phyloP scores from a whole-genome alignment of 2,797 vertebrate species.

The Hyperoplus immaculatus region DNA sequence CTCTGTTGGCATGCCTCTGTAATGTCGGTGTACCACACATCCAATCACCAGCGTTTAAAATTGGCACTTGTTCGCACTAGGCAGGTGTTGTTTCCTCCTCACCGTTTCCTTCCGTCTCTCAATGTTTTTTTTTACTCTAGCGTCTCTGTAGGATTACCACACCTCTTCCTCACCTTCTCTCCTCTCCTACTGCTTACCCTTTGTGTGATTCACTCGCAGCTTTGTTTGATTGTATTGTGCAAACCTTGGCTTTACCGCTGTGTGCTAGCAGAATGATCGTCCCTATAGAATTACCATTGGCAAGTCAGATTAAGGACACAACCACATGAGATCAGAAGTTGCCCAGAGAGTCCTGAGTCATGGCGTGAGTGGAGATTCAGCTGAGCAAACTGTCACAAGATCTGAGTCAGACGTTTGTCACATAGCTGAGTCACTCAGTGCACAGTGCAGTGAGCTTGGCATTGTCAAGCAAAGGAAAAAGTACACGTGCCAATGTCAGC shows the following conservation, averaged over 20 bases:
- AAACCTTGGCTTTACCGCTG: conserved; percentile 6
- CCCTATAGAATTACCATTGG: conserved; percentile 25
- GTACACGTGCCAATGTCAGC: conserved; percentile 58
- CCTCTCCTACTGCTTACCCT: conserved; percentile 1
- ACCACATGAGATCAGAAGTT: conserved; percentile 19
- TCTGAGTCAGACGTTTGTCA: conserved; percentile 69
- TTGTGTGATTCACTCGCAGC: conserved; percentile 58
- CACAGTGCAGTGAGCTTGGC: conserved; percentile 22
- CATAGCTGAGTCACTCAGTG: conserved; percentile 61
- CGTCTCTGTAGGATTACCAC: conserved; percentile 38
- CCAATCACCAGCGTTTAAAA: conserved; percentile 36
- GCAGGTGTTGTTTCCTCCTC: conserved; percentile 25
- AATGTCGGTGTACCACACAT: conserved; percentile 26
- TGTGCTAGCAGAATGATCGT: conserved; percentile 26
- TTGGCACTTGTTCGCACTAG: conserved; percentile 5
- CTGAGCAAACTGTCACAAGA: conserved; percentile 54
- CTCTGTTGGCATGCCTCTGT: conserved; percentile 31
- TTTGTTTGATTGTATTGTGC: conserved; percentile 22
- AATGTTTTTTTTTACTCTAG: conserved; percentile 18
- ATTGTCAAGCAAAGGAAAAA: conserved; percentile 43
- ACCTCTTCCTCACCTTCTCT: conserved; percentile 33
- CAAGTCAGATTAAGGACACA: conserved; percentile 31
- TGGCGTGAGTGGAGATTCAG: conserved; percentile 37
- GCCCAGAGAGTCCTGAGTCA: conserved; percentile 63
- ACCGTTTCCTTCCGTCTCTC: conserved; percentile 38